Evolutionary conservation across 2,797 vertebrate species (phyloP), one percentile per base, ranked within the genome.

Genomic region (Centropyge bicolor): DNA sequence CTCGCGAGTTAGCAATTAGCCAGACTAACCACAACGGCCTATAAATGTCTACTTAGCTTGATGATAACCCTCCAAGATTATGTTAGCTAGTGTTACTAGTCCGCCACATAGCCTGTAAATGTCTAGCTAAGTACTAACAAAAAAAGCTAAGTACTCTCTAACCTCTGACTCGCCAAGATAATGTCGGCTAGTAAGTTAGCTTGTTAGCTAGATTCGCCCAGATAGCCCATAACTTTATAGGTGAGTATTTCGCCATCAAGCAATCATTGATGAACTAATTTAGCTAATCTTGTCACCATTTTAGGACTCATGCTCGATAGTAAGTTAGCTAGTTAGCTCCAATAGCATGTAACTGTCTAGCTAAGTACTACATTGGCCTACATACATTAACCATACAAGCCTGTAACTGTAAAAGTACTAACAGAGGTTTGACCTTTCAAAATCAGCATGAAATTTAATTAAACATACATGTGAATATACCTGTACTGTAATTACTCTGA

Each of bases 21-120:
- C 11, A 66, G 36, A 36, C 27, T 45, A 16, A 6, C 48, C 59
- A 8, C 48, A 54, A 13, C 6, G 41, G 2, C 41, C 54, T 67
- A 17, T 52, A 38, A 66, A 66, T 31, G 27, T 31, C 35, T 66
- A 56, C 19, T 55, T 68, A 56, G 24, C 49, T 69, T 19, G 45
- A 27, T 1, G 13, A 4, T 41, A 10, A n/a, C 41, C 40, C 48
- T 17, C 16, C n/a, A 24, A 48, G 55, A 9, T 59, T 24, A 60
- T 49, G n/a, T n/a, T 27, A 10, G 3, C 14, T 48, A 60, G n/a
- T 0, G 8, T 38, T 36, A 14, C n/a, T 38, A 11, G 17, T 36
- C 0, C 17, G 41, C 41, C 27, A 48, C 20, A 22, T 10, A 36
- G 10, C 10, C 43, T 57, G 10, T 61, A 52, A 55, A 17, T 31